Evolutionary conservation across 92 coral and sea anemone species (phyloP), one percentile per base, ranked within the genome.

Genomic region (Zoanthus gigantus): DNA sequence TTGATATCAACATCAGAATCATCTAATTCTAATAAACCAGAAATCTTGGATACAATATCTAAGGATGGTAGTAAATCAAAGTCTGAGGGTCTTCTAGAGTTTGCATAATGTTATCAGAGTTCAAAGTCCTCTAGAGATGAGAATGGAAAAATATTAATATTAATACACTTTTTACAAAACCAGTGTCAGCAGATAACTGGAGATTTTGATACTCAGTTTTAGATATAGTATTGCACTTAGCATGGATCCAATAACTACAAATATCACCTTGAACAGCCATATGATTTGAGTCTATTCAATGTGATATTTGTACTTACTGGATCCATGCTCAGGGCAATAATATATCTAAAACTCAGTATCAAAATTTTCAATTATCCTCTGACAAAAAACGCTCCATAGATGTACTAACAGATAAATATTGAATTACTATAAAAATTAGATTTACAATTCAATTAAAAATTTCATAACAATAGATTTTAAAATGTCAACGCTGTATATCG

Each of bases 11-110:
- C 68, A 42, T 82, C 74, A 37, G 75, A 82, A 63, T 34, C 42
- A 82, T 82, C 77, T 14, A 82, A 68, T 32, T 82, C 30, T 63
- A 61, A 68, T 30, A 82, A 34, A 15, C 77, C 77, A 67, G 77
- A 82, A 34, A 66, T 67, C 23, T 34, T 66, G 42, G 86, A 82
- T 34, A 63, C 34, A n/a, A 45, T 52, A 44, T 82, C 71, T n/a
- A 71, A 77, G 58, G 79, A 50, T 34, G 79, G 87, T 66, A 71
- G 15, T n/a, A 69, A 83, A 23, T 83, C 87, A 48, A 71, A 37
- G 47, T 83, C 77, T 45, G 87, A 46, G 28, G 78, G 87, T 30
- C 53, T 83, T 68, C 87, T 68, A 58, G 76, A 83, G 78, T 68
- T 68, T 58, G 23, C 23, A 48, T 67, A 83, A 71, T n/a, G 78